phyloP scores from a whole-genome alignment of 2,797 vertebrate species.

The Vultur gryphus region DNA sequence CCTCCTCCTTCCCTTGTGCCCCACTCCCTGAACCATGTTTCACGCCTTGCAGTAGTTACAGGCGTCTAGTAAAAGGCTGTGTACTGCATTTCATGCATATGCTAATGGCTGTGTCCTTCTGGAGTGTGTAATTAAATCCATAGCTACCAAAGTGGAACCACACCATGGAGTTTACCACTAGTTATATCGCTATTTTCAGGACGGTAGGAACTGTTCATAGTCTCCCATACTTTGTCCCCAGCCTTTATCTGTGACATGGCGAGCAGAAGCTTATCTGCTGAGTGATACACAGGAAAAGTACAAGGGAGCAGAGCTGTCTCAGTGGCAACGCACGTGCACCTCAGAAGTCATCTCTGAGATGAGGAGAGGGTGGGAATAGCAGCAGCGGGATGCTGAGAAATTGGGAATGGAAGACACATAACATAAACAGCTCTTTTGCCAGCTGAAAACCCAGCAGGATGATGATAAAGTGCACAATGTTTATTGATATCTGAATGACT shows the following conservation, averaged over 20 bases:
- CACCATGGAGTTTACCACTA: accelerated
- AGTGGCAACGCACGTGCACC: accelerated
- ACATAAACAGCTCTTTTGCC: neutral
- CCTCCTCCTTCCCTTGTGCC: neutral
- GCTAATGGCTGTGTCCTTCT: neutral
- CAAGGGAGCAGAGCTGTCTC: neutral
- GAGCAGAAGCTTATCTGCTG: neutral
- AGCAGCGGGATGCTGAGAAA: neutral
- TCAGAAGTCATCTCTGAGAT: neutral
- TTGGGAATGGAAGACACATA: neutral
- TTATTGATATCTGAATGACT: slow-evolving; percentile 40
- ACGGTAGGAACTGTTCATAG: neutral
- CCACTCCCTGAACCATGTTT: neutral
- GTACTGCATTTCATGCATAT: neutral
- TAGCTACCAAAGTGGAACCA: neutral
- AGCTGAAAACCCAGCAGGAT: slow-evolving; percentile 15
- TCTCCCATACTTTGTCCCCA: neutral
- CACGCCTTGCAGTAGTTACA: neutral
- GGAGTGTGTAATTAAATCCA: neutral
- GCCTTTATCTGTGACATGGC: accelerated
- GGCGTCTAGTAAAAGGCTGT: neutral
- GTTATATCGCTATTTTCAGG: neutral
- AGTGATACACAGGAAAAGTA: neutral
- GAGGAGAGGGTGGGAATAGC: neutral
- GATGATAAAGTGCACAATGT: slow-evolving; percentile 12